Percentiles rank a stretch among this genome's conserved stretches.
These are phyloP conservation scores for Pelochelys cantorii DNA, from an alignment of 2,797 vertebrate species.

Conservation along the genomic window DNA sequence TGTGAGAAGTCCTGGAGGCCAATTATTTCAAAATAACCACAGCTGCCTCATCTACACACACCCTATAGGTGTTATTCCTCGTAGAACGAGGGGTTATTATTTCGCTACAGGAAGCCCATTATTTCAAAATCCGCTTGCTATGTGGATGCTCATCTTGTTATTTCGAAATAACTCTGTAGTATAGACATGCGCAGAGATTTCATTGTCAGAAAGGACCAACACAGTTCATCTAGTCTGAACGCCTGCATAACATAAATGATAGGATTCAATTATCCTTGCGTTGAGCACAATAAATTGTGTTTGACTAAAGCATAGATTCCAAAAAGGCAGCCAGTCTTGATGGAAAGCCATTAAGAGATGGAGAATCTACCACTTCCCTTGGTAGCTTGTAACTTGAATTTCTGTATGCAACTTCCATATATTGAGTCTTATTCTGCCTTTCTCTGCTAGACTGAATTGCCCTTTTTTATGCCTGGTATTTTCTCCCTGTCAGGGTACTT, in stretches of 20 bases:
- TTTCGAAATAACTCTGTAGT: too few relatives aligned
- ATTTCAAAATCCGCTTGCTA: too few relatives aligned
- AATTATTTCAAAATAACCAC: too few relatives aligned
- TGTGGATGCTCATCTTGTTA: too few relatives aligned
- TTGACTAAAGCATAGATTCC: background rate
- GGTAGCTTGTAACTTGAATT: background rate
- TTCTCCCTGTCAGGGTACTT: background rate
- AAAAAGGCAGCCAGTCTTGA: background rate
- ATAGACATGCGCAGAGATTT: background rate
- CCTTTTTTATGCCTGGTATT: background rate
- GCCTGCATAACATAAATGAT: background rate
- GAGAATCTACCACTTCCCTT: background rate
- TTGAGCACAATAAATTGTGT: background rate
- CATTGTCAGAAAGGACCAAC: background rate
- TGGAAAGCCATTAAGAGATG: background rate
- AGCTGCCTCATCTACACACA: too few relatives aligned
- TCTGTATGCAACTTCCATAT: background rate
- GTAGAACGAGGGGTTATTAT: too few relatives aligned
- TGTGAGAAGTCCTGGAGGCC: too few relatives aligned
- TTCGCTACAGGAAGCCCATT: too few relatives aligned
- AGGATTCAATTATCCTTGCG: background rate
- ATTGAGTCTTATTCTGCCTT: background rate
- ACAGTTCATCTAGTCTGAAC: rapidly evolving
- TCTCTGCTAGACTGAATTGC: background rate
- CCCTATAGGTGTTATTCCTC: too few relatives aligned